phyloP scores from a whole-genome alignment of 1,140 invertebrate genomes.

The Drosophila santomea region DNA sequence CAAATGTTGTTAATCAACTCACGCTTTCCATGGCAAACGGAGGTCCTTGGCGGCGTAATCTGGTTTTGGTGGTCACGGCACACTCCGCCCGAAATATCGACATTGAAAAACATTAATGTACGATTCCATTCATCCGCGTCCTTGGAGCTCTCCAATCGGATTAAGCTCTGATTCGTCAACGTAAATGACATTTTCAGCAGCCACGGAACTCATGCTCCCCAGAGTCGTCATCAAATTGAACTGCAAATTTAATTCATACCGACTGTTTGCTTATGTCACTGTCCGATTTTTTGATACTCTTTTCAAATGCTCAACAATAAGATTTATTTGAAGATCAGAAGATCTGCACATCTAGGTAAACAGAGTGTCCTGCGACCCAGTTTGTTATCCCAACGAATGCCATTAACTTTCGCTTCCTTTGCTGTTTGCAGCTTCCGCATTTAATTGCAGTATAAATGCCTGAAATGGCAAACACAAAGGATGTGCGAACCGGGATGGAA shows the following conservation, averaged over 20 bases:
- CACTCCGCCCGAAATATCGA: slow-evolving; percentile 42
- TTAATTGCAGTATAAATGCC: slow-evolving; percentile 61
- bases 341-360: not conserved
- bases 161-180: slow-evolving; percentile 33
- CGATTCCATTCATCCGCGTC: slow-evolving; percentile 13
- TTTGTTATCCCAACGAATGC: slow-evolving; percentile 2
- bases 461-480: slow-evolving; percentile 47
- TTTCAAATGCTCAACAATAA: slow-evolving; percentile 3
- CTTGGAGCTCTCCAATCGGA: slow-evolving; percentile 20
- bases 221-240: slow-evolving; percentile 10
- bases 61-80: slow-evolving; percentile 12
- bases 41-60: slow-evolving; percentile 1
- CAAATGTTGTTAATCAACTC: slow-evolving; percentile 27
- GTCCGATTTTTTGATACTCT: slow-evolving; percentile 8
- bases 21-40: slow-evolving; percentile 15
- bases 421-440: slow-evolving; percentile 12
- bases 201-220: slow-evolving; percentile 12
- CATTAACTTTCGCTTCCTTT: slow-evolving; percentile 25
- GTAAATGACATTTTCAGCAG: slow-evolving; percentile 46
- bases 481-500: slow-evolving; percentile 18
- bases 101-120: slow-evolving; percentile 57
- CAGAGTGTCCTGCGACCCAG: not conserved
- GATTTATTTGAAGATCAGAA: not conserved
- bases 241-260: slow-evolving; percentile 27
- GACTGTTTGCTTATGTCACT: slow-evolving; percentile 18